phyloP scores from a whole-genome alignment of 2,113 vertebrate species.

The Mobula birostris region DNA sequence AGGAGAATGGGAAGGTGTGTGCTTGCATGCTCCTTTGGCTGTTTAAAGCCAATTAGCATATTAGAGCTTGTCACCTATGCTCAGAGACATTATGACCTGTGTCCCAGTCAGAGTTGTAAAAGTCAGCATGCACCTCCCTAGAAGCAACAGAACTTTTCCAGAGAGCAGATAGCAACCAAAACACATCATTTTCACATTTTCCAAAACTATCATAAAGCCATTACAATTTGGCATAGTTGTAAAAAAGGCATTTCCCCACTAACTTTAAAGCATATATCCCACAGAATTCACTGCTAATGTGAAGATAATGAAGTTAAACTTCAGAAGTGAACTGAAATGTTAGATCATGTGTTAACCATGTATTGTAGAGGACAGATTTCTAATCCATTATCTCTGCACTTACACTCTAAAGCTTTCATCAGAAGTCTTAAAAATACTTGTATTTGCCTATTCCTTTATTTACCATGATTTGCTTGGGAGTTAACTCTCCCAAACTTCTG shows the following conservation, averaged over 20 bases:
- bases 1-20: background rate
- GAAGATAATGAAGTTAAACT: no score
- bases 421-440: background rate
- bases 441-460: background rate
- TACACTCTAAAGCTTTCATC: background rate
- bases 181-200: background rate
- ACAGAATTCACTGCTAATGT: background rate
- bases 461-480: background rate
- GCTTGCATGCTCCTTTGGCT: background rate
- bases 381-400: background rate
- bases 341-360: no score
- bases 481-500: no score
- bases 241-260: background rate
- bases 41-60: background rate
- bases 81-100: background rate
- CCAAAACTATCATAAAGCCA: background rate
- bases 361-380: no score
- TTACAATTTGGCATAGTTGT: background rate
- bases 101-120: background rate
- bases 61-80: background rate
- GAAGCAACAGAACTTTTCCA: background rate
- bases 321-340: no score
- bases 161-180: background rate
- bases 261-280: background rate
- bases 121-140: background rate